Evolutionary conservation across 2,113 vertebrate genomes (phyloP).

Genomic region (Callionymus lyra): DNA sequence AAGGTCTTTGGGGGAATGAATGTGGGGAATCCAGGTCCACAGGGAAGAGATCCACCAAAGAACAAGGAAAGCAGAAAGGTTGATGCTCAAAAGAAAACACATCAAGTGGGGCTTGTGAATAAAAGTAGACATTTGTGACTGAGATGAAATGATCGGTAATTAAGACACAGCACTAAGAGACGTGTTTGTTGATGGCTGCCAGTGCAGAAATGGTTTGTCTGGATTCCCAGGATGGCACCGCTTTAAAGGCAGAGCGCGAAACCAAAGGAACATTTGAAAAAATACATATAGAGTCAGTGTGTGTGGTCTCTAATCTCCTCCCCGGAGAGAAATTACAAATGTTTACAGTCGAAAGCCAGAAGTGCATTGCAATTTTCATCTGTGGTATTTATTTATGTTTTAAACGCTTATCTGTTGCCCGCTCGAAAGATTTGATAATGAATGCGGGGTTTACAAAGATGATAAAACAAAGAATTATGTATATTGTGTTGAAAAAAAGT

Average conservation of each 20-base stretch:
- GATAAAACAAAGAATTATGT: no score
- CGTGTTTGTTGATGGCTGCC: no score
- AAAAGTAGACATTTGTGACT: slow-evolving; percentile 39
- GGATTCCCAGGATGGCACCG: slow-evolving; percentile 55
- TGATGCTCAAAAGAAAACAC: slow-evolving; percentile 55
- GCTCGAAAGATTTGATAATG: no score
- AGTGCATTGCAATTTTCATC: no score
- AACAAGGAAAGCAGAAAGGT: slow-evolving; percentile 33
- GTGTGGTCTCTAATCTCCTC: not conserved
- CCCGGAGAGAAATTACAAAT: slow-evolving; percentile 2
- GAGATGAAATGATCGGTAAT: slow-evolving; percentile 55
- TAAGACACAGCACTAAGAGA: slow-evolving; percentile 47
- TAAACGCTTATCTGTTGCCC: no score
- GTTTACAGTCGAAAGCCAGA: no score
- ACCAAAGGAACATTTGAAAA: slow-evolving; percentile 7
- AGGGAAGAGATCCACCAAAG: slow-evolving; percentile 41
- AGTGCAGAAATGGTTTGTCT: slow-evolving; percentile 34
- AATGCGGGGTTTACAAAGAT: no score
- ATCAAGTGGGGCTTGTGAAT: slow-evolving; percentile 52
- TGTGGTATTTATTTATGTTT: no score
- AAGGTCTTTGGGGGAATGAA: slow-evolving; percentile 32
- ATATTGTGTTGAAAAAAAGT: no score
- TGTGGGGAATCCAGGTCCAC: slow-evolving; percentile 53
- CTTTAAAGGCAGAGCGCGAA: slow-evolving; percentile 15
- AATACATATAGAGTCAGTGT: slow-evolving; percentile 5